Evolutionary conservation across 2,797 vertebrate species (phyloP).

Genomic region (Acanthurus leucopareius): DNA sequence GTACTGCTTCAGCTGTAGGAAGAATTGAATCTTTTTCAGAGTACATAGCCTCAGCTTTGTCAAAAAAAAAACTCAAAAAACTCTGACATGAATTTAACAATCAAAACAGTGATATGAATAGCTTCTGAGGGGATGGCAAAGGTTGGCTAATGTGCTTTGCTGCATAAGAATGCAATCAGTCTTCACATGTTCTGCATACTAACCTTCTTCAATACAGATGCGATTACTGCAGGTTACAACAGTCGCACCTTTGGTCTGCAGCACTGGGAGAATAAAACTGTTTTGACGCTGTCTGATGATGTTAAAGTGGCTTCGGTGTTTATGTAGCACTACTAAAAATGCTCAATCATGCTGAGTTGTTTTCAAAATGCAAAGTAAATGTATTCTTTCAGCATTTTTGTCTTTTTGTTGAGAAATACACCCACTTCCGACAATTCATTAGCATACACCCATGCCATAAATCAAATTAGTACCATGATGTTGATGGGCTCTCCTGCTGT

Average conservation of each 20-base stretch:
- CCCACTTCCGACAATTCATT: conserved; percentile 54
- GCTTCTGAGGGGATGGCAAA: conserved; percentile 65
- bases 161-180: conserved; percentile 72
- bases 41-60: conserved; percentile 53
- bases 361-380: conserved; percentile 41
- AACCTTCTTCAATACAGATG: conserved; percentile 61
- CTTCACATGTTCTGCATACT: conserved; percentile 70
- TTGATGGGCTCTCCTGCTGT: conserved; percentile 66
- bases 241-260: conserved; percentile 35
- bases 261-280: conserved; percentile 28
- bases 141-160: conserved; percentile 71
- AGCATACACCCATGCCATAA: conserved; percentile 54
- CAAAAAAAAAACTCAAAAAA: conserved; percentile 35
- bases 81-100: conserved; percentile 70
- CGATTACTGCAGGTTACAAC: conserved; percentile 52
- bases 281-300: conserved; percentile 34
- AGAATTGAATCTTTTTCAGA: conserved; percentile 49
- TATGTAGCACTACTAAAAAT: conserved; percentile 22
- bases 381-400: conserved; percentile 28
- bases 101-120: conserved; percentile 70
- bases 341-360: conserved; percentile 46
- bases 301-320: conserved; percentile 18
- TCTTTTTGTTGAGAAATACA: conserved; percentile 30
- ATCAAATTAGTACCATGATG: conserved; percentile 70
- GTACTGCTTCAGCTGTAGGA: conserved; percentile 20